Percentiles rank a stretch among this genome's conserved stretches.
phyloP scores from a whole-genome alignment of 2,797 vertebrate species.

The Philypnodon macrostomus region DNA sequence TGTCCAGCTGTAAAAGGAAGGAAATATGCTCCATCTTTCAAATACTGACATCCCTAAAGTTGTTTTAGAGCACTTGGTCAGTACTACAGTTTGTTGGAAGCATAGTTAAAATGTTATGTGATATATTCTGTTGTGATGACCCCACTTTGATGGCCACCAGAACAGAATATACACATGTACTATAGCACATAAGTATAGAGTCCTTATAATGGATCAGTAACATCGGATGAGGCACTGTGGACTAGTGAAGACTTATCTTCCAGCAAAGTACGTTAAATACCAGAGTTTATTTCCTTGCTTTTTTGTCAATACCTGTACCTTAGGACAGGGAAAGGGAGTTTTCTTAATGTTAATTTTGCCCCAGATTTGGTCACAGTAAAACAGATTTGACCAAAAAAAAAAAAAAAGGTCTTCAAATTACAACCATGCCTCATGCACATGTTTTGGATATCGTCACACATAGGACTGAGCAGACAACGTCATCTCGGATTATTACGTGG shows the following conservation, averaged over 20 bases:
- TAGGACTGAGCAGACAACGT: constrained; percentile 30
- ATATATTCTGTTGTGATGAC: constrained; percentile 47
- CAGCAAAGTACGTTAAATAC: constrained; percentile 47
- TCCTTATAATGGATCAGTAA: constrained; percentile 28
- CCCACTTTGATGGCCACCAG: constrained; percentile 38
- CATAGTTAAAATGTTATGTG: constrained; percentile 24
- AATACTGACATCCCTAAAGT: constrained; percentile 50
- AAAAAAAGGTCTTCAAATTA: constrained; percentile 24
- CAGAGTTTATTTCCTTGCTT: constrained; percentile 66
- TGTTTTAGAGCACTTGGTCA: constrained; percentile 58
- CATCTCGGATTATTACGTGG: constrained; percentile 42
- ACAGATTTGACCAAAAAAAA: constrained; percentile 22
- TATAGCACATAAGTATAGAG: constrained; percentile 33
- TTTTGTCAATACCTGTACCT: constrained; percentile 53
- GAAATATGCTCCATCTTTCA: constrained; percentile 44
- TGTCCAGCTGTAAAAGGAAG: constrained; percentile 46
- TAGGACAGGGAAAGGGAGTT: constrained; percentile 44
- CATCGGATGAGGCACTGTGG: constrained; percentile 31
- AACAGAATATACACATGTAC: constrained; percentile 34
- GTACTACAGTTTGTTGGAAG: constrained; percentile 51
- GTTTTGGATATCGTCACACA: constrained; percentile 22
- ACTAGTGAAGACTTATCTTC: constrained; percentile 43
- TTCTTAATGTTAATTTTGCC: constrained; percentile 44
- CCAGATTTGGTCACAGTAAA: constrained; percentile 42
- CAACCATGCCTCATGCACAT: constrained; percentile 21